A percentile compares a stretch with the other conserved stretches of the same genome.
Conservation (phyloP, 1,140 invertebrate species). For the Lepeophtheirus salmonis region DNA sequence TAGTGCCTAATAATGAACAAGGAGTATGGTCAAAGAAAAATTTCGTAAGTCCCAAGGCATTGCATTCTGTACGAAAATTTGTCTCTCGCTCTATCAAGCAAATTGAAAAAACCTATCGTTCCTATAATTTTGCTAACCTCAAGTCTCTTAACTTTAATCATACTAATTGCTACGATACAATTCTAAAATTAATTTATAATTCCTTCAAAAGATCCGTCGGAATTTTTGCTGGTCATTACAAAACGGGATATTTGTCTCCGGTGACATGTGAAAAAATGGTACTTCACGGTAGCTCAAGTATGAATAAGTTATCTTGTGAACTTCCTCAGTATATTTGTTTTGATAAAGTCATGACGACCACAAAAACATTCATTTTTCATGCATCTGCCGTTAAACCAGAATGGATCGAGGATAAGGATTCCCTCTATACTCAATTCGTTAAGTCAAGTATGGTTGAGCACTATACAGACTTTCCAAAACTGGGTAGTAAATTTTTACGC, state of each 20-base stretch:
- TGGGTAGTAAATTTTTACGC: too few relatives aligned
- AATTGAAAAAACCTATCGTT: neutral
- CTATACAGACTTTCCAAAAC: neutral
- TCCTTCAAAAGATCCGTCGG: neutral
- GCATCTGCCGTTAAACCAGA: neutral
- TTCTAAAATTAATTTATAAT: neutral
- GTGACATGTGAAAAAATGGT: neutral
- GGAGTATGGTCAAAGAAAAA: neutral
- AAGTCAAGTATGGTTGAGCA: neutral
- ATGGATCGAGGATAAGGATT: neutral
- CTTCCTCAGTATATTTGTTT: neutral
- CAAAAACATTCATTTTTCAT: neutral
- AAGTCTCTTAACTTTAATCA: neutral
- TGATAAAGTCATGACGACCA: neutral
- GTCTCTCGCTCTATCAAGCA: neutral
- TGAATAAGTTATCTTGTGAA: neutral
- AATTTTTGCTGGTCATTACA: neutral
- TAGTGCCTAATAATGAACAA: neutral
- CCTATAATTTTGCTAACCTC: neutral
- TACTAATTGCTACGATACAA: neutral
- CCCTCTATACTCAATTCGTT: neutral
- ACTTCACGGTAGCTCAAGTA: neutral
- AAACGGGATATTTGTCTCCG: neutral
- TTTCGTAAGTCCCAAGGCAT: neutral
- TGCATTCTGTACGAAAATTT: neutral